Base-by-base conservation (phyloP, 2,888 invertebrate genomes). In the Tridacna gigas region DNA sequence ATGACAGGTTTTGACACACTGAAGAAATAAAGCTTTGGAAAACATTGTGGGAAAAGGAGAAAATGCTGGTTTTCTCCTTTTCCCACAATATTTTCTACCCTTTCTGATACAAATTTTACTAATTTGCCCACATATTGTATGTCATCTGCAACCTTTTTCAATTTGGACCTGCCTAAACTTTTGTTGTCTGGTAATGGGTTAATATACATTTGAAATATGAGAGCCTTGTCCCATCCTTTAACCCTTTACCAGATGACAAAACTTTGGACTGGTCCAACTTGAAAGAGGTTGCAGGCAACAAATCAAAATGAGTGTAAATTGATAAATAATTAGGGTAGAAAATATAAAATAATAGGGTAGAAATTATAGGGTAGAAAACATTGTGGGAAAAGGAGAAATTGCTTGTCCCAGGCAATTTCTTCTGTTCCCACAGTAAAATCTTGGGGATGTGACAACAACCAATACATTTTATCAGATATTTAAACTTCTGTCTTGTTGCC, bases 231-330 rank as follows among this genome's bases (percentile, higher is more conserved):
- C 4, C 4, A 20, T 20, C n/a, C 56, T 56, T 56, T 56, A 56
- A 2, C 56, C 56, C 18, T 56, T 56, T 56, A 20, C 56, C 18
- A 56, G 56, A 56, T 9, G 3, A 56, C 56, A 5, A 2, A 20
- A 56, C n/a, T 56, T 56, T n/a, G n/a, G 56, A 56, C 56, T 56
- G 56, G 56, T 56, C 56, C 56, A 56, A 56, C 9, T 56, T 56
- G 56, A 56, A 56, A 56, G 56, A 18, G n/a, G 56, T 20, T 56
- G 56, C 18, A 56, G 56, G n/a, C n/a, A n/a, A 56, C 37, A 37
- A 56, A 56, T 56, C n/a, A 56, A 56, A 56, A 56, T 56, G 18
- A 56, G 4, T 56, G n/a, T 20, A 56, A n/a, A 56, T 56, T 56
- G 20, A n/a, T 56, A 20, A 18, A 56, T n/a, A 9, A 56, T 56